Evolutionary conservation across 2,888 invertebrate species (phyloP).

Genomic region (Mythimna albipuncta): DNA sequence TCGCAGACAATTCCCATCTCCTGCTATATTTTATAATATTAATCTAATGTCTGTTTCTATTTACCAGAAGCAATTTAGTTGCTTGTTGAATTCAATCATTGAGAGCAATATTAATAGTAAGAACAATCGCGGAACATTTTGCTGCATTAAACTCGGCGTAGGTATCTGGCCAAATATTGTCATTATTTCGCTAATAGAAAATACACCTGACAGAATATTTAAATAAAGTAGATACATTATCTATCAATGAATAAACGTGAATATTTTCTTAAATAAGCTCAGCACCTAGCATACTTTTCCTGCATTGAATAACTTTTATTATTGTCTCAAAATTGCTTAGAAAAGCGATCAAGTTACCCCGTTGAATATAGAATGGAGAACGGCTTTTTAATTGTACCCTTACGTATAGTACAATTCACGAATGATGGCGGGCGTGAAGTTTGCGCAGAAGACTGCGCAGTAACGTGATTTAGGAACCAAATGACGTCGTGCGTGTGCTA

Average conservation of each 20-base stretch:
- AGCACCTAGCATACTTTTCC: too few relatives aligned
- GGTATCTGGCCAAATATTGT: not conserved
- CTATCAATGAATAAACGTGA: not conserved
- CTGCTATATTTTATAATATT: not conserved
- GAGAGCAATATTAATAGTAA: not conserved
- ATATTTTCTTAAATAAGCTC: not conserved
- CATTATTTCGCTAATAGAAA: not conserved
- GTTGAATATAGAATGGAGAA: too few relatives aligned
- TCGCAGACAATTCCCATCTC: too few relatives aligned
- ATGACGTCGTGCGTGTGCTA: too few relatives aligned
- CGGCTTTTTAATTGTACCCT: too few relatives aligned
- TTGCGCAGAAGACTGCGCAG: too few relatives aligned
- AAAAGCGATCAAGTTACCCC: not conserved
- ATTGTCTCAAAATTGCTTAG: not conserved
- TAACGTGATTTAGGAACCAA: too few relatives aligned
- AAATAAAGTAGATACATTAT: too few relatives aligned
- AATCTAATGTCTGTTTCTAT: not conserved
- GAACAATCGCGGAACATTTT: not conserved
- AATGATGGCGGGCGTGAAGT: too few relatives aligned
- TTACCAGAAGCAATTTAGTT: not conserved
- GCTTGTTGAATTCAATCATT: not conserved
- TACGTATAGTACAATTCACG: too few relatives aligned
- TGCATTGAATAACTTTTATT: not conserved
- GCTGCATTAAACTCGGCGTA: not conserved
- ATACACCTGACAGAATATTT: too few relatives aligned